Base-by-base conservation (phyloP, 1,140 invertebrate genomes). In the Bombus turneri region DNA sequence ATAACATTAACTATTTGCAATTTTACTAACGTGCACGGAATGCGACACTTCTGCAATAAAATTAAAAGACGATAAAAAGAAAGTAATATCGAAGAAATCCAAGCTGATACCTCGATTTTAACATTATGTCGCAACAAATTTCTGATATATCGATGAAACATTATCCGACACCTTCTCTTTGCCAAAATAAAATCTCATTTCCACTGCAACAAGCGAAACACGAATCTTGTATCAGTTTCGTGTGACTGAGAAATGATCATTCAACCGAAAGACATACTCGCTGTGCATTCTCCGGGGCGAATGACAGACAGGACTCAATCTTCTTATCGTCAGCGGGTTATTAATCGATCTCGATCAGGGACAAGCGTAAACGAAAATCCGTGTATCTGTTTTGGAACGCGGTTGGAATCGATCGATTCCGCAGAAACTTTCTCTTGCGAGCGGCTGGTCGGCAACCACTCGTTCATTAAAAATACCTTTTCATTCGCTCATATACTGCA, bases 361-460 rank as follows among this genome's bases (percentile, higher is more conserved):
- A 57, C 28, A n/a, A 41, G 37, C 9, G 69, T 81, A 62, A 81
- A 81, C 80, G 80, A 81, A 73, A 73, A 81, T 73, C 80, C 69
- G 34, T 73, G 80, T 81, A 73, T 25, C 69, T 47, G 18, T 73
- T 62, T 28, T 18, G 8, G 69, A 57, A 15, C 34, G 22, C 25
- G 47, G 28, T 4, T 34, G 47, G 15, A 62, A 62, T 73, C 80
- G 69, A 81, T 81, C 71, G 69, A 73, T 81, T 57, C n/a, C 47
- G 28, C 13, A 31, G 66, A 22, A 81, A 82, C 81, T 82, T 83
- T 83, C 81, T 83, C 72, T 39, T 9, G 8, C 22, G 8, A 13
- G 25, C 6, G 66, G 28, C 25, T 53, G 47, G 47, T 15, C 31
- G 18, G 25, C 47, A 78, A 43, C 31, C 5, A 22, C 69, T 39